Base-by-base conservation (phyloP, 2,888 invertebrate species). In the Polyommatus icarus region DNA sequence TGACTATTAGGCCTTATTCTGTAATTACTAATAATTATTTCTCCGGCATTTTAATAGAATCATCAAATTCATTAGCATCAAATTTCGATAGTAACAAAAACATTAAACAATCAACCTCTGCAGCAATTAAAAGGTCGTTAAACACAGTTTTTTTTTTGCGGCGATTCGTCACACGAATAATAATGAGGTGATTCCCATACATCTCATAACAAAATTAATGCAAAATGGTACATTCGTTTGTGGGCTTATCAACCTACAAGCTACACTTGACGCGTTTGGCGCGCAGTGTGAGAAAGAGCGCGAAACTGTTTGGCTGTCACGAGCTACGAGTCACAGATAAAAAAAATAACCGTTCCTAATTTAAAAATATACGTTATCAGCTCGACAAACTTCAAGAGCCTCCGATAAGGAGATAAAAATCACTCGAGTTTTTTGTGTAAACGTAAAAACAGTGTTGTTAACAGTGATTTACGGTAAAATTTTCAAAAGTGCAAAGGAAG, bases 171-270 rank as follows among this genome's bases (percentile, higher is more conserved):
- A 54, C 29, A 75, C 20, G 54, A 75, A 54, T 75, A 15, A 20
- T 20, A 75, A 75, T 75, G 54, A 54, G 75, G 50, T 50, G 50
- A 75, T 75, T 77, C 72, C 50, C 71, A 71, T 72, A 71, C 71
- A 36, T 54, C 75, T 24, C 75, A 73, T 79, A 78, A 76, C 78
- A 57, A 76, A 80, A 79, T 76, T 76, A 71, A 75, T 77, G 78
- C 77, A 71, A 79, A 80, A 76, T 79, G n/a, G n/a, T n/a, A 73
- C 76, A 79, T 80, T 82, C 78, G 79, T 80, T 78, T 81, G 78
- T 80, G 78, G 78, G 79, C 80, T 82, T 82, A 83, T 84, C 83
- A 82, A 82, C 81, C 82, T 82, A 80, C 80, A 80, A 79, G 77
- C 76, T 71, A 57, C 71, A 32, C 72, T 80, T 81, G 83, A 81